These are phyloP conservation scores for Brachylomia viminalis DNA, from an alignment of 2,888 invertebrate genomes.

Conservation along the genomic window DNA sequence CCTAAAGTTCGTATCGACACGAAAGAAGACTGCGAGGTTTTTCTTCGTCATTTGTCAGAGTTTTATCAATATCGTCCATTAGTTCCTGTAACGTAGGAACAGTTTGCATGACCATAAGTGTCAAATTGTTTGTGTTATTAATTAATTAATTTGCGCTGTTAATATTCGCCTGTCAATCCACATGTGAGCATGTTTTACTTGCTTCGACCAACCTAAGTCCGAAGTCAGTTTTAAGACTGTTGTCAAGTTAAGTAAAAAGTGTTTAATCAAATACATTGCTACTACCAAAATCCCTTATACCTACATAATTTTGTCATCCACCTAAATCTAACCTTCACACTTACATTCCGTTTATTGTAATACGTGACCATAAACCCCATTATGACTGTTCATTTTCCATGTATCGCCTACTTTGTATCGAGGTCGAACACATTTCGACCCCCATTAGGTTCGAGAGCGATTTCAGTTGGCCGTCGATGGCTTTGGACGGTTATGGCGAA, in stretches of 20 bases:
- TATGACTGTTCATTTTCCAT: constrained; percentile 66
- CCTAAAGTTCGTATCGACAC: too few species aligned
- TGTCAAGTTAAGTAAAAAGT: background rate
- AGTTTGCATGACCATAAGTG: background rate
- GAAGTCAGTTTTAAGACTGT: background rate
- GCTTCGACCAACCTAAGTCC: too few species aligned
- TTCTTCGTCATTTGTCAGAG: too few species aligned
- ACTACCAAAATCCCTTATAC: background rate
- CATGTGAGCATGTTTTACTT: too few species aligned
- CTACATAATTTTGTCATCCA: constrained; percentile 24
- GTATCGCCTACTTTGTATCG: constrained; percentile 63
- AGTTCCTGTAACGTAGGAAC: background rate
- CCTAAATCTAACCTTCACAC: constrained; percentile 41
- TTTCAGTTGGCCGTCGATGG: constrained; percentile 50
- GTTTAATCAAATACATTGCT: background rate
- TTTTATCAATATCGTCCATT: too few species aligned
- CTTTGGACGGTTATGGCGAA: constrained; percentile 34
- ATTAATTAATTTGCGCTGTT: too few species aligned
- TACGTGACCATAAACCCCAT: constrained; percentile 62
- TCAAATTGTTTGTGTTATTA: background rate
- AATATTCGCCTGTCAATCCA: background rate
- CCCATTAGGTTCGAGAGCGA: constrained; percentile 59
- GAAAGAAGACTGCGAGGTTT: too few species aligned
- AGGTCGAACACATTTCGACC: constrained; percentile 67
- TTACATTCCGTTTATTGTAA: constrained; percentile 55